Conservation (phyloP, 2,797 vertebrate species). For the Sebastolobus alascanus region DNA sequence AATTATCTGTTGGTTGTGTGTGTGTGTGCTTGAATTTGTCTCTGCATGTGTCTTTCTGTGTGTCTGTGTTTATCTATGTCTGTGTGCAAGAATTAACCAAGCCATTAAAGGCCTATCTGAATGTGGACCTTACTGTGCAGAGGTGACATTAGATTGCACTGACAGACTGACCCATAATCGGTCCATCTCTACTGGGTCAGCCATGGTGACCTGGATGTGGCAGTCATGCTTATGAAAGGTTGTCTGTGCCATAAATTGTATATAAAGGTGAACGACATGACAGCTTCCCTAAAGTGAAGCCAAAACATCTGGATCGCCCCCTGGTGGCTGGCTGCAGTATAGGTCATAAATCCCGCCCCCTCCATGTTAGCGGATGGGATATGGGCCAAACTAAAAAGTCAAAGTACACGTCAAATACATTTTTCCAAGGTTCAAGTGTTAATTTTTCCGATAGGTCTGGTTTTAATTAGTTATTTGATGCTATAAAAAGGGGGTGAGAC, state of each 20-base stretch:
- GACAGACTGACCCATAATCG: constrained; percentile 41
- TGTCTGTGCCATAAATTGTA: neutral
- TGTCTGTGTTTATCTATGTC: constrained; percentile 9
- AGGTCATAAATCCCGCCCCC: too few relatives aligned
- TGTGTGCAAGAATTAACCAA: constrained; percentile 44
- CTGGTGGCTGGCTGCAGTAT: too few relatives aligned
- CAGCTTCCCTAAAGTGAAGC: too few relatives aligned
- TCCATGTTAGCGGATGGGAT: too few relatives aligned
- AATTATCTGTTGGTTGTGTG: constrained; percentile 65
- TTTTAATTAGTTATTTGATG: too few relatives aligned
- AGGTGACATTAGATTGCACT: constrained; percentile 30
- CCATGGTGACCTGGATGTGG: constrained; percentile 33
- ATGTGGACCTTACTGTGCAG: constrained; percentile 33
- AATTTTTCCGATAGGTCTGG: too few relatives aligned
- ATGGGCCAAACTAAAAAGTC: too few relatives aligned
- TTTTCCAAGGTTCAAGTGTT: too few relatives aligned
- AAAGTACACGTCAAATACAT: too few relatives aligned
- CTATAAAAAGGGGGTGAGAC: too few relatives aligned
- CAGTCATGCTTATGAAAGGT: constrained; percentile 31
- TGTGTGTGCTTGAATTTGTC: constrained; percentile 34
- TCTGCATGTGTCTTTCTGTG: constrained; percentile 10
- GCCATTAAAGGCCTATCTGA: constrained; percentile 42
- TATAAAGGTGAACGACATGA: too few relatives aligned
- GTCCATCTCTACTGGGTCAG: constrained; percentile 38
- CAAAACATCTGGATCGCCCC: too few relatives aligned